phyloP scores from a whole-genome alignment of 2,113 vertebrate genomes.

The Megaceryle maxima region DNA sequence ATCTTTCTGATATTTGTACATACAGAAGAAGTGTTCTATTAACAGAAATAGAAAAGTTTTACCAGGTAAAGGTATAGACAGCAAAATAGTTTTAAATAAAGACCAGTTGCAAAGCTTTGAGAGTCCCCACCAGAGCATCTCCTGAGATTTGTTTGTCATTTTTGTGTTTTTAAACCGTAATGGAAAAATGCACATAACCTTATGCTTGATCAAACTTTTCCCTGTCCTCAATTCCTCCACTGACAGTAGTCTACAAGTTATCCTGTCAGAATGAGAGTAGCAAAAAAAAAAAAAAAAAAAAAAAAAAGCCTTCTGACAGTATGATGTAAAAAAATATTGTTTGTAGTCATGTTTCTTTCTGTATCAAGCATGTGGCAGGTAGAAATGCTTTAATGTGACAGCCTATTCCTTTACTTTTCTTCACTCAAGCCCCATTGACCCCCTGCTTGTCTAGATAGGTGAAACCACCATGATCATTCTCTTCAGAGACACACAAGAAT shows the following conservation, averaged over 20 bases:
- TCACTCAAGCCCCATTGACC: neutral
- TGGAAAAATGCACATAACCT: conserved; percentile 54
- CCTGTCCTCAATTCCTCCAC: conserved; percentile 37
- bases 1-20: neutral
- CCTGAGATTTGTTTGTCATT: conserved; percentile 22
- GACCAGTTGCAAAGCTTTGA: neutral
- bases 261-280: conserved; percentile 45
- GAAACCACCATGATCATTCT: no score
- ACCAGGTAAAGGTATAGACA: neutral
- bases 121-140: neutral
- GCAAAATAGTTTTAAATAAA: neutral
- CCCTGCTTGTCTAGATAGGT: neutral
- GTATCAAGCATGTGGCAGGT: conserved; percentile 13
- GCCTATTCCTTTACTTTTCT: conserved; percentile 31
- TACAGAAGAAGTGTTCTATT: neutral
- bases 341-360: conserved; percentile 61
- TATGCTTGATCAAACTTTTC: conserved; percentile 53
- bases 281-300: conserved; percentile 61
- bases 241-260: conserved; percentile 60
- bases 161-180: conserved; percentile 28
- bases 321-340: conserved; percentile 56
- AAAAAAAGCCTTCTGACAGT: conserved; percentile 61
- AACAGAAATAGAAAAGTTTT: neutral
- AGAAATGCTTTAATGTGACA: conserved; percentile 57
- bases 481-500: neutral